Conservation (phyloP, 2,797 vertebrate species). For the Dryobates pubescens region DNA sequence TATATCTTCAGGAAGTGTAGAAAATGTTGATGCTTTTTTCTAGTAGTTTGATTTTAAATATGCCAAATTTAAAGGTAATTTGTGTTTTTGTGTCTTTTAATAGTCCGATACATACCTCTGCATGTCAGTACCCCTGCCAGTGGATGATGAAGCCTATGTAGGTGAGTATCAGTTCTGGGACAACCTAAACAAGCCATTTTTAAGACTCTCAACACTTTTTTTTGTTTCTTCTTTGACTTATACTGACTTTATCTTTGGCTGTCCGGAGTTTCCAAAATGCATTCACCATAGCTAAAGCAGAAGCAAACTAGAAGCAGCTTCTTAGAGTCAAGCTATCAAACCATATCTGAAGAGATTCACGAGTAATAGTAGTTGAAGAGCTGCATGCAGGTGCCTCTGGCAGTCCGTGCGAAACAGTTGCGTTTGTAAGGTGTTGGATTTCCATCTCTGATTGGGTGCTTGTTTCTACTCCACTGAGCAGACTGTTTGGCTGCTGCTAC, state of each 20-base stretch:
- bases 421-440: constrained; percentile 74
- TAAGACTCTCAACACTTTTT: constrained; percentile 29
- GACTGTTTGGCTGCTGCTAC: constrained; percentile 57
- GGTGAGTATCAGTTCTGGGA: constrained; percentile 82
- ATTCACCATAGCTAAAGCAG: constrained; percentile 64
- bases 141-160: constrained; percentile 86
- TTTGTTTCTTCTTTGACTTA: constrained; percentile 6
- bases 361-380: constrained; percentile 55
- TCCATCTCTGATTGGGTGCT: constrained; percentile 65
- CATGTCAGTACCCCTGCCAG: constrained; percentile 86
- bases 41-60: background rate
- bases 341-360: constrained; percentile 50
- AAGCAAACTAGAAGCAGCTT: constrained; percentile 50
- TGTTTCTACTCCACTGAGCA: constrained; percentile 62
- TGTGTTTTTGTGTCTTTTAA: constrained; percentile 61
- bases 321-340: constrained; percentile 61
- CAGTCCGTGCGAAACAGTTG: background rate
- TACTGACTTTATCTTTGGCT: constrained; percentile 48
- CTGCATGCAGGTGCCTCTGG: constrained; percentile 55
- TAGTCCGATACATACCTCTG: constrained; percentile 97
- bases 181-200: background rate
- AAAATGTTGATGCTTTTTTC: background rate
- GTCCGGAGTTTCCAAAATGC: constrained; percentile 42
- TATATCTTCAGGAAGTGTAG: background rate
- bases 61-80: constrained; percentile 16